Conservation (phyloP, 2,113 vertebrate genomes). For the Phaethornis superciliosus region DNA sequence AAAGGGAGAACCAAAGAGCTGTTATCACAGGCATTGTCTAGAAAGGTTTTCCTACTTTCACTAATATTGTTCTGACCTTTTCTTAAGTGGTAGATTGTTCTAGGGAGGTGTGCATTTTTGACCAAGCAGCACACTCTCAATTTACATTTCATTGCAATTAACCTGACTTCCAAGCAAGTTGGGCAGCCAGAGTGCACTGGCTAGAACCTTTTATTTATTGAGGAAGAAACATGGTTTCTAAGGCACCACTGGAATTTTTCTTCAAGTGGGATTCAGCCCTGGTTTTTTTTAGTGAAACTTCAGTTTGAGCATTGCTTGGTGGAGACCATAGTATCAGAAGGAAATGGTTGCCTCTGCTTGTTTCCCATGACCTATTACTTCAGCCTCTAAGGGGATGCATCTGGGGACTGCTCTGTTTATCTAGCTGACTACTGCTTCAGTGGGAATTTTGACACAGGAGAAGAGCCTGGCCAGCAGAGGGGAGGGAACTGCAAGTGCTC, state of each 20-base stretch:
- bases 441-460: constrained; percentile 43
- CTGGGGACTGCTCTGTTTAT: constrained; percentile 60
- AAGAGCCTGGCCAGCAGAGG: constrained; percentile 3
- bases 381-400: constrained; percentile 42
- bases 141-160: neutral
- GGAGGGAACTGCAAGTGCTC: fast-evolving
- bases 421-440: constrained; percentile 50
- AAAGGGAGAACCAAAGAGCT: neutral
- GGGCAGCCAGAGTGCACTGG: neutral
- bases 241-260: neutral
- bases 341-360: constrained; percentile 43
- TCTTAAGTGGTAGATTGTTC: neutral
- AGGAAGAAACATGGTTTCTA: neutral
- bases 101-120: neutral
- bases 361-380: constrained; percentile 65
- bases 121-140: neutral
- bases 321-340: constrained; percentile 37
- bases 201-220: neutral
- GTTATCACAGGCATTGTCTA: neutral
- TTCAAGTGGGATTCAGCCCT: neutral
- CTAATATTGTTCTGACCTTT: neutral
- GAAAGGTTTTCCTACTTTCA: neutral
- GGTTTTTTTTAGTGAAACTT: constrained; percentile 36
- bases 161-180: neutral
- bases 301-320: constrained; percentile 2